Conservation (phyloP, 2,113 vertebrate genomes). For the Leptodactylus fuscus region DNA sequence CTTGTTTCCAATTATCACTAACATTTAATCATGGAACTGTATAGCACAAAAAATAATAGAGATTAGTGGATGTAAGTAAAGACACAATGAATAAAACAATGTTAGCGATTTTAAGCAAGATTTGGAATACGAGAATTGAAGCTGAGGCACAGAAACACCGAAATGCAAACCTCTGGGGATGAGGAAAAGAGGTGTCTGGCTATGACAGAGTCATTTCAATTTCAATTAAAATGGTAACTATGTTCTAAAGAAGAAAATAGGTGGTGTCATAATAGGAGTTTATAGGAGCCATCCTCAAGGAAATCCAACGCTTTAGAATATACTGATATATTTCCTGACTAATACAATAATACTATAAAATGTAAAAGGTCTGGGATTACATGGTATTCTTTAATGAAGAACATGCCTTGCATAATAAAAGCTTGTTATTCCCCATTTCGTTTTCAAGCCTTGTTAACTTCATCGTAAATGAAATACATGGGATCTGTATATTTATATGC, state of each 20-base stretch:
- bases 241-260: constrained; percentile 78
- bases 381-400: constrained; percentile 67
- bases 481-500: too few species aligned
- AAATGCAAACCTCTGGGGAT: constrained; percentile 79
- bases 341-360: constrained; percentile 66
- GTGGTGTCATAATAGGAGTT: constrained; percentile 75
- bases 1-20: constrained; percentile 72
- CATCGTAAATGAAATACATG: background rate
- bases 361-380: constrained; percentile 67
- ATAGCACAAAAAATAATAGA: constrained; percentile 73
- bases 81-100: constrained; percentile 67
- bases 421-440: background rate
- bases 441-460: background rate
- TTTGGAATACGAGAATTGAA: constrained; percentile 75
- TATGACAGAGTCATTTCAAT: constrained; percentile 80
- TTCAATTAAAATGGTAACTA: constrained; percentile 82
- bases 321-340: constrained; percentile 69
- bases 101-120: constrained; percentile 70
- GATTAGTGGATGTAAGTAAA: constrained; percentile 63
- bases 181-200: constrained; percentile 76
- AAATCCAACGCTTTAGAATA: constrained; percentile 71
- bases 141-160: constrained; percentile 75
- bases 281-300: constrained; percentile 70
- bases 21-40: constrained; percentile 72
- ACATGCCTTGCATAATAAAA: background rate